phyloP scores from a whole-genome alignment of 2,888 invertebrate genomes.

The Leistus spinibarbis region DNA sequence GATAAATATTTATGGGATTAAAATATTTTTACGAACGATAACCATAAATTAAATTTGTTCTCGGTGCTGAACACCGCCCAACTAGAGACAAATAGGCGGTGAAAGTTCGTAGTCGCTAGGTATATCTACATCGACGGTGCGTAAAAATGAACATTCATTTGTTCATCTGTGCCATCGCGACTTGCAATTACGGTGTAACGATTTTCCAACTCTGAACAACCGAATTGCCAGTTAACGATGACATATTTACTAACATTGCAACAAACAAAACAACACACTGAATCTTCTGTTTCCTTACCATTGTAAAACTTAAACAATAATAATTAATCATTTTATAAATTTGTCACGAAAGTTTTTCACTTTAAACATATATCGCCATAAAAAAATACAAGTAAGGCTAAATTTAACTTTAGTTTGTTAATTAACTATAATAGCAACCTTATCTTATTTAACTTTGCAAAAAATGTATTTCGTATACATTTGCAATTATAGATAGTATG shows the following conservation, averaged over 20 bases:
- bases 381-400: too few relatives aligned
- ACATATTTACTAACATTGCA: background rate
- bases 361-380: too few relatives aligned
- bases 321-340: too few relatives aligned
- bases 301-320: too few relatives aligned
- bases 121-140: slow-evolving; percentile 16
- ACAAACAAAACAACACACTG: too few relatives aligned
- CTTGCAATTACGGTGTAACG: slow-evolving; percentile 9
- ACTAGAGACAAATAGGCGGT: background rate
- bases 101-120: slow-evolving; percentile 6
- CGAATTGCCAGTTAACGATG: background rate
- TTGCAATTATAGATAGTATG: too few relatives aligned
- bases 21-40: slow-evolving; percentile 30
- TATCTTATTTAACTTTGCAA: too few relatives aligned
- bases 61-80: background rate
- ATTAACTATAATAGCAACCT: too few relatives aligned
- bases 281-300: too few relatives aligned
- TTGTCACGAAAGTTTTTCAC: too few relatives aligned
- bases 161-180: slow-evolving; percentile 17
- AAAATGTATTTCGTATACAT: too few relatives aligned
- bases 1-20: slow-evolving; percentile 34
- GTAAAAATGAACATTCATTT: slow-evolving; percentile 30
- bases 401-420: too few relatives aligned
- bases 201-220: background rate
- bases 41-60: slow-evolving; percentile 32